phyloP scores from a whole-genome alignment of 2,113 vertebrate species.

The Callaeas wilsoni region DNA sequence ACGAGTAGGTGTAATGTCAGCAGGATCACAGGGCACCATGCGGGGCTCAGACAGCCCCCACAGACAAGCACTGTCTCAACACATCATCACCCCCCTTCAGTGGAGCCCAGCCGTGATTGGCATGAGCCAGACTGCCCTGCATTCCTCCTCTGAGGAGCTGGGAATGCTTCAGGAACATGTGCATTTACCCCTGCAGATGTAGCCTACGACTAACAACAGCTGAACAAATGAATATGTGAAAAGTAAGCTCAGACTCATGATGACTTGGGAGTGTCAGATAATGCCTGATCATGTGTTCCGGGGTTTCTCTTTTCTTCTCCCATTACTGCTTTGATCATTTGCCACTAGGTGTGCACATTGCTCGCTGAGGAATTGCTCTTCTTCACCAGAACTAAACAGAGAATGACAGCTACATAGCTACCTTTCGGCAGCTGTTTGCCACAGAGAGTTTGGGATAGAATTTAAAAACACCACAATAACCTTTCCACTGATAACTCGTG shows the following conservation, averaged over 20 bases:
- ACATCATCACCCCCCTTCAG: background rate
- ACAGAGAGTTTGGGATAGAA: background rate
- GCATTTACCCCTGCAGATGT: background rate
- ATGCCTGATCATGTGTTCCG: background rate
- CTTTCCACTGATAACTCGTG: background rate
- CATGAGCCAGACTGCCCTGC: background rate
- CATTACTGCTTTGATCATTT: background rate
- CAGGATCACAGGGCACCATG: accelerated
- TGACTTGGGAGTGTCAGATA: background rate
- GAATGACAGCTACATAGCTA: background rate
- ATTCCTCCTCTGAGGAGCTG: accelerated
- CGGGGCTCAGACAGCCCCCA: background rate
- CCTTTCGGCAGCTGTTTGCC: background rate
- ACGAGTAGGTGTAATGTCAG: background rate
- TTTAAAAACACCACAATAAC: background rate
- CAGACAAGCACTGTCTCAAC: accelerated
- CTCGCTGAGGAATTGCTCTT: background rate
- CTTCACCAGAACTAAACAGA: background rate
- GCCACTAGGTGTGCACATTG: background rate
- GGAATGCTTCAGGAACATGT: accelerated
- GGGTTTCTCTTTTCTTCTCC: background rate
- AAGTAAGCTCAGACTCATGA: background rate
- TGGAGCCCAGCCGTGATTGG: accelerated
- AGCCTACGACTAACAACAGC: background rate
- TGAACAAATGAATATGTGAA: background rate